phyloP scores from a whole-genome alignment of 2,113 vertebrate genomes.

The Mixornis gularis region DNA sequence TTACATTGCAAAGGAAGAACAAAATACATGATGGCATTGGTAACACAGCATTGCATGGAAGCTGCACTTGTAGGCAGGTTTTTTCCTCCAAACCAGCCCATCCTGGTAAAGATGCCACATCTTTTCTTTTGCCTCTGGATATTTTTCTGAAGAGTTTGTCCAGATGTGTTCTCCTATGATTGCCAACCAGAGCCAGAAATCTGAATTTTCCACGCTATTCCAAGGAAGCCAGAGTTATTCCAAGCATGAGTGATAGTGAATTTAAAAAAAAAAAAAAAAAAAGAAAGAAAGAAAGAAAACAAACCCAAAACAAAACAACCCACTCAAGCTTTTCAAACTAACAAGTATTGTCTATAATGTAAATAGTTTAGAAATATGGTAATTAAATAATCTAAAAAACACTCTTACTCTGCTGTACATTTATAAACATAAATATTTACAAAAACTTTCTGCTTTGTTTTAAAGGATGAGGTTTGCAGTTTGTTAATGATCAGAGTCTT shows the following conservation, averaged over 20 bases:
- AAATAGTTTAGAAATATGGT: constrained; percentile 82
- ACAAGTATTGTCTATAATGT: constrained; percentile 70
- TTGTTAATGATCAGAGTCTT: constrained; percentile 72
- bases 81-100: constrained; percentile 20
- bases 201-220: constrained; percentile 36
- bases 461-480: constrained; percentile 77
- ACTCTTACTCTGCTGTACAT: constrained; percentile 88
- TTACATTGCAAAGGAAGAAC: constrained; percentile 78
- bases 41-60: constrained; percentile 66
- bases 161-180: constrained; percentile 9
- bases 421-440: constrained; percentile 92
- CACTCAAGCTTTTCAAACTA: constrained; percentile 67
- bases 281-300: background rate
- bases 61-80: constrained; percentile 30
- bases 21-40: constrained; percentile 65
- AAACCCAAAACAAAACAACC: background rate
- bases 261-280: background rate
- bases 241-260: constrained; percentile 53
- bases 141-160: constrained; percentile 15
- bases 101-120: constrained; percentile 10
- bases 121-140: constrained; percentile 14
- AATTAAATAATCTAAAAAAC: constrained; percentile 95
- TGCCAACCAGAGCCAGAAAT: constrained; percentile 45
- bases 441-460: constrained; percentile 72
- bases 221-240: constrained; percentile 49